Evolutionary conservation across 2,888 invertebrate species (phyloP), one percentile per base, ranked within the genome.

Genomic region (Acrobasis consociella): DNA sequence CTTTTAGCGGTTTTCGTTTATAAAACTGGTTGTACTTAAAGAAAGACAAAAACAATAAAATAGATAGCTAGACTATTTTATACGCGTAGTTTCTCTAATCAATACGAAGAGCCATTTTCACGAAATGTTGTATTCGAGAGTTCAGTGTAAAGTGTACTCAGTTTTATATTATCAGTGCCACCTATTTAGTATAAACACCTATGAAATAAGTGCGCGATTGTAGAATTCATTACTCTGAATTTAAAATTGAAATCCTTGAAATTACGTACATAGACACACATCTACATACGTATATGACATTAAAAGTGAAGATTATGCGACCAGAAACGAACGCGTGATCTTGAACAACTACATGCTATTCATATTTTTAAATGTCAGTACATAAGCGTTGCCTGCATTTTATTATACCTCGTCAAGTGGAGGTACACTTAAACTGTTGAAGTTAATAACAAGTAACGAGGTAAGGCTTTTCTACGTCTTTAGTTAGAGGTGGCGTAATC

Each of bases 351-450:
- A 63, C 66, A 70, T 69, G 16, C 10, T 42, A 56, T 42, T 42
- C 13, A 56, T 46, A 16, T 70, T 69, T 67, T 74, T 72, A 68
- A 75, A 74, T 76, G 72, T 70, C 74, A 74, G 70, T 69, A n/a
- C n/a, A n/a, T n/a, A 72, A 73, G 76, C 69, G 64, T 67, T 72
- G 65, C 56, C 42, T 42, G 22, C 22, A 22, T 56, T 39, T 56
- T 42, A 42, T 42, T 55, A 39, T 39, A 55, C 22, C 42, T 56
- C 42, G n/a, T 56, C 17, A 42, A 56, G 42, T 42, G 42, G 10
- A 11, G 39, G n/a, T 42, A 42, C 55, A 22, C 9, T 22, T 42
- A 7, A 46, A 11, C 42, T 8, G 56, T 42, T 17, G 56, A 56
- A 5, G 42, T 64, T 62, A 67, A 65, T 67, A 58, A 66, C 63